These are phyloP conservation scores for Fragum fragum DNA, from an alignment of 2,888 invertebrate species.

Conservation along the genomic window DNA sequence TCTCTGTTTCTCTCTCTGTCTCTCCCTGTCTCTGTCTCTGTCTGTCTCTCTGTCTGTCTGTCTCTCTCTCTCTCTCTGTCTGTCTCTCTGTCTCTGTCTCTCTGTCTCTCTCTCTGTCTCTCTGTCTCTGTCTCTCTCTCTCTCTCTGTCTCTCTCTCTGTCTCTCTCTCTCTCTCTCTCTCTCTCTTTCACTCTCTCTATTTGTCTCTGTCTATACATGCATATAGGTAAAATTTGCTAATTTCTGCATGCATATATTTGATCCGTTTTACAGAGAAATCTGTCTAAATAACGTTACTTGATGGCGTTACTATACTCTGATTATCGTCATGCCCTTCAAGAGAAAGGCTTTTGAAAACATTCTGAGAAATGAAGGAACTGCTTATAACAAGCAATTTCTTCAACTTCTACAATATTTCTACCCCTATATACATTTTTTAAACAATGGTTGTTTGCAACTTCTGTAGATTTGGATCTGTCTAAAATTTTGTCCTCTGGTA, in stretches of 20 bases:
- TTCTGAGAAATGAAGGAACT: no score
- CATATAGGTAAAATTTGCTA: no score
- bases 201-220: neutral
- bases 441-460: no score
- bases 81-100: neutral
- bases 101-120: conserved; percentile 28
- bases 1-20: no score
- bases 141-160: conserved; percentile 22
- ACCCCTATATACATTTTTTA: no score
- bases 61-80: neutral
- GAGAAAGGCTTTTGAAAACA: no score
- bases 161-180: neutral
- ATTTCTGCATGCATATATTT: neutral
- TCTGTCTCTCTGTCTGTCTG: neutral
- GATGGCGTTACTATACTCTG: neutral
- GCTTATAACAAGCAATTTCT: no score
- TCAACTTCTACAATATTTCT: no score
- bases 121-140: conserved; percentile 28
- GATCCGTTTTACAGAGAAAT: neutral
- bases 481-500: no score
- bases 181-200: no score
- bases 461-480: no score
- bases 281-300: neutral
- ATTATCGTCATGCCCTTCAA: neutral
- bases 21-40: neutral